These are phyloP conservation scores for Delichon dasypus DNA, from an alignment of 2,797 vertebrate genomes.

Conservation along the genomic window DNA sequence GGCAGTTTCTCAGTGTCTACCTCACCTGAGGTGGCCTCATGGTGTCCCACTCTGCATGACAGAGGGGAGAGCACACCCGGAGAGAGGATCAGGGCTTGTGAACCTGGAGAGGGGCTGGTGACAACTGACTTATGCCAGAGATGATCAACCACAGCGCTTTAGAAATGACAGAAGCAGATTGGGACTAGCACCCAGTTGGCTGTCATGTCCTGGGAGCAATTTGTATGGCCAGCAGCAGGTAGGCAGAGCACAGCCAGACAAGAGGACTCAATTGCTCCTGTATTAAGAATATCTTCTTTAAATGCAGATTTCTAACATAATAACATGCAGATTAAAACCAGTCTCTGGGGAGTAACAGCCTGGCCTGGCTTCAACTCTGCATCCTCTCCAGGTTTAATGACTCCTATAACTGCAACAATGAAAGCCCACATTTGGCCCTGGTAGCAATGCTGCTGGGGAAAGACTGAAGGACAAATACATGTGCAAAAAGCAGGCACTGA, in stretches of 20 bases:
- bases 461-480: not conserved
- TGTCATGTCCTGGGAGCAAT: not conserved
- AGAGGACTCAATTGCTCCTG: not conserved
- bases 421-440: not conserved
- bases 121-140: not conserved
- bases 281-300: not conserved
- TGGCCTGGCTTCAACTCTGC: not conserved
- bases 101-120: not conserved
- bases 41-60: accelerated
- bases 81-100: not conserved
- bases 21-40: not conserved
- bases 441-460: not conserved
- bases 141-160: not conserved
- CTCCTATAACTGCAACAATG: not conserved
- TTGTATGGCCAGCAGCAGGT: not conserved
- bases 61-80: not conserved
- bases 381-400: not conserved
- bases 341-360: not conserved
- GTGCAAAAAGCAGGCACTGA: not conserved
- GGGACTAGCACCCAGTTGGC: not conserved
- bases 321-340: not conserved
- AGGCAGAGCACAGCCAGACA: not conserved
- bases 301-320: not conserved
- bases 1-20: not conserved
- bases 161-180: not conserved